Conservation (phyloP, 2,797 vertebrate species). For the Apogon talboti region DNA sequence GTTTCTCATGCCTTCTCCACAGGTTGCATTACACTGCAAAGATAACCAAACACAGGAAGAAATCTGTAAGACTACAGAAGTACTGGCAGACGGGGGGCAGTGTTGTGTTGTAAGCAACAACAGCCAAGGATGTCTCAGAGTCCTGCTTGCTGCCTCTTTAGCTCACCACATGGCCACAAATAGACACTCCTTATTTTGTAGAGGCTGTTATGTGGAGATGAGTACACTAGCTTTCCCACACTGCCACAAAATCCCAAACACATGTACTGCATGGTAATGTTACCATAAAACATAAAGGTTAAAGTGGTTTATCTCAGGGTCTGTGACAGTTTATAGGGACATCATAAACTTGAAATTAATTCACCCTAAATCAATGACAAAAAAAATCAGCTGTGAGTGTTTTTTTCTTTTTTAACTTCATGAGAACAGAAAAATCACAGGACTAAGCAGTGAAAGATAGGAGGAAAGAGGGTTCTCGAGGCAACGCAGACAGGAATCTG, state of each 20-base stretch:
- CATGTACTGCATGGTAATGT: constrained; percentile 16
- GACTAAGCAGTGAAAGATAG: constrained; percentile 24
- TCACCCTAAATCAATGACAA: constrained; percentile 4
- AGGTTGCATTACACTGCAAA: constrained; percentile 86
- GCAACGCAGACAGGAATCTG: constrained; percentile 60
- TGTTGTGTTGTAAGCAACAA: constrained; percentile 55
- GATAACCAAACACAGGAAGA: constrained; percentile 1
- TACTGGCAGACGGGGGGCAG: constrained; percentile 66
- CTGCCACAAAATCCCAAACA: constrained; percentile 16
- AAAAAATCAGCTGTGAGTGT: constrained; percentile 4
- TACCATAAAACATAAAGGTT: constrained; percentile 33
- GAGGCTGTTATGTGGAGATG: constrained; percentile 21
- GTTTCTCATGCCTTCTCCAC: constrained; percentile 80
- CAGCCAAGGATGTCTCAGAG: constrained; percentile 9
- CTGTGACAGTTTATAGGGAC: constrained; percentile 26
- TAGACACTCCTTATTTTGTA: constrained; percentile 5
- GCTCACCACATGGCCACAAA: constrained; percentile 25
- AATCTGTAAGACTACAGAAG: constrained; percentile 3
- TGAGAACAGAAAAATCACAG: constrained; percentile 10
- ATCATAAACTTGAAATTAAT: constrained; percentile 32
- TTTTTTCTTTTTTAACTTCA: constrained; percentile 18
- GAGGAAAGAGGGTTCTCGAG: constrained; percentile 31
- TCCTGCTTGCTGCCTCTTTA: constrained; percentile 10
- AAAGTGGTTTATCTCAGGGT: constrained; percentile 20
- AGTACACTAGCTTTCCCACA: background rate